A percentile compares a stretch with the other conserved stretches of the same genome.
Conservation (phyloP, 53 echinoderm and acorn worm species). For the Paelopatides confundens region DNA sequence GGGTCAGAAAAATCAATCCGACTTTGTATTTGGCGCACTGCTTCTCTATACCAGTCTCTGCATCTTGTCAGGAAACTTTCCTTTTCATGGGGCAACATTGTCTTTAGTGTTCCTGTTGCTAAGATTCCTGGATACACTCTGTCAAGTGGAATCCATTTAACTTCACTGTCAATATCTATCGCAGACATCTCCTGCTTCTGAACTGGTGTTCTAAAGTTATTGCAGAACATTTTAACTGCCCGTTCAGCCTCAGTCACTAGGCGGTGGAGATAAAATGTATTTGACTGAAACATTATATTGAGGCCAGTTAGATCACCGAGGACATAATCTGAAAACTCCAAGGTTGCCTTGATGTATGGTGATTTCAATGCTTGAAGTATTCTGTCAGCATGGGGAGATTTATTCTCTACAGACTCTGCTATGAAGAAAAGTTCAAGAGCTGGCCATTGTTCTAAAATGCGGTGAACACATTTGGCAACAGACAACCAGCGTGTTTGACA, state of each 20-base stretch:
- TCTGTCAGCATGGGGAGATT: not conserved
- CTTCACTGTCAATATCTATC: too few species aligned
- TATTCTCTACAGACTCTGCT: not conserved
- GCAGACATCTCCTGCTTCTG: too few species aligned
- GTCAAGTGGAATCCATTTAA: too few species aligned
- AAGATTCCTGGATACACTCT: not conserved
- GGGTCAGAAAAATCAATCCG: not conserved
- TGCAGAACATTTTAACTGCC: not conserved
- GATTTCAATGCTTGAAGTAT: slow-evolving; percentile 19
- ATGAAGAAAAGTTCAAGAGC: slow-evolving; percentile 5
- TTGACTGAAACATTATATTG: slow-evolving; percentile 35
- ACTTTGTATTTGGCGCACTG: not conserved
- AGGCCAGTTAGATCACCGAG: slow-evolving; percentile 26
- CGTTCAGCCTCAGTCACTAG: slow-evolving; percentile 8
- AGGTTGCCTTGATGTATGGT: slow-evolving; percentile 8
- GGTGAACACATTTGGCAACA: not conserved
- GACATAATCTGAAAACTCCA: slow-evolving; percentile 32
- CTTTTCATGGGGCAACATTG: not conserved
- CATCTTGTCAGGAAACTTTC: not conserved
- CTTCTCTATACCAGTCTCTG: not conserved
- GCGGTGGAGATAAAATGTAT: slow-evolving; percentile 20
- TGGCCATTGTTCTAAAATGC: slow-evolving; percentile 23
- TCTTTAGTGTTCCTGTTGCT: not conserved
- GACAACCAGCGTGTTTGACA: slow-evolving; percentile 46
- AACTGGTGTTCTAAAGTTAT: slow-evolving; percentile 8